A percentile compares a stretch with the other conserved stretches of the same genome.
phyloP scores from a whole-genome alignment of 2,797 vertebrate genomes.

The Spheniscus humboldti region DNA sequence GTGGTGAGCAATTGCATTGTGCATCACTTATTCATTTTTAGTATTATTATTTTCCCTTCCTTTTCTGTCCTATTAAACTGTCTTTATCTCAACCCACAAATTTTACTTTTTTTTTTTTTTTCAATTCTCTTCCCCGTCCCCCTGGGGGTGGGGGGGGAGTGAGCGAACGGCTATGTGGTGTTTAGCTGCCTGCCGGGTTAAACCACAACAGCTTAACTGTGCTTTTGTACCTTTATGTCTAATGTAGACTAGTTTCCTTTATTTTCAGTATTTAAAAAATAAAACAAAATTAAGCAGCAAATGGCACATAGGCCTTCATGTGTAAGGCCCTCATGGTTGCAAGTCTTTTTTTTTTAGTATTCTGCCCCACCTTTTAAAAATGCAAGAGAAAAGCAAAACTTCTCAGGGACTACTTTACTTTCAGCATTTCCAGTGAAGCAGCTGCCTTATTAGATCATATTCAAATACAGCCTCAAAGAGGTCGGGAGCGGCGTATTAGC shows the following conservation, averaged over 20 bases:
- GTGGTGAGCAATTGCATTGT: no score
- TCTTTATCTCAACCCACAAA: no score
- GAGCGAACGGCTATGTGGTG: no score
- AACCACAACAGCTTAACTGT: neutral
- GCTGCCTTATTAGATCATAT: slow-evolving; percentile 44
- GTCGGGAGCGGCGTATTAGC: neutral
- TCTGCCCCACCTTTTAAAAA: slow-evolving; percentile 23
- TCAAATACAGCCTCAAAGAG: slow-evolving; percentile 46
- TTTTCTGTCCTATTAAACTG: no score
- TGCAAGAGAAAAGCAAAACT: slow-evolving; percentile 34
- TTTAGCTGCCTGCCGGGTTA: no score
- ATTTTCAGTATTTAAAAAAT: neutral
- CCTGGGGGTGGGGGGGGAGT: no score
- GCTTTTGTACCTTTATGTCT: neutral
- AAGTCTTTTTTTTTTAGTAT: neutral
- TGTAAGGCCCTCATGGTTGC: neutral
- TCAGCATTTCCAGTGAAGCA: neutral
- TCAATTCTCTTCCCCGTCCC: no score
- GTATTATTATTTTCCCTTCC: no score
- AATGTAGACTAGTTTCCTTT: slow-evolving; percentile 13
- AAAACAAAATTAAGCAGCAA: neutral
- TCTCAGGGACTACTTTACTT: neutral
- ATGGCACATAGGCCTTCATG: neutral
- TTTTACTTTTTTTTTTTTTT: no score
- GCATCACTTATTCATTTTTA: no score